These are phyloP conservation scores for Epinephelus moara DNA, from an alignment of 2,113 vertebrate species.

Conservation along the genomic window DNA sequence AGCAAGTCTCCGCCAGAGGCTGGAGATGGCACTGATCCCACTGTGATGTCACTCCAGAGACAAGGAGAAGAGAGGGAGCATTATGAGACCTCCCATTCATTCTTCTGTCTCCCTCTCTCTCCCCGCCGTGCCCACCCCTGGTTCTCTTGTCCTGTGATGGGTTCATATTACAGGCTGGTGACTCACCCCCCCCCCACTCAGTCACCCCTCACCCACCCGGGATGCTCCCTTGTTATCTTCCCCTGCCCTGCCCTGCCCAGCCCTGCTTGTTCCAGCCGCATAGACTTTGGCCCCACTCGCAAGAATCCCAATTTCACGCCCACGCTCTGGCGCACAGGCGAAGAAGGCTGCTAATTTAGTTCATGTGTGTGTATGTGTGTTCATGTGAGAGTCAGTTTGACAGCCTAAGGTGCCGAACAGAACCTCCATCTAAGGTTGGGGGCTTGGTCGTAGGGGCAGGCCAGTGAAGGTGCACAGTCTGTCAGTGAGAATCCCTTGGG, in stretches of 20 bases:
- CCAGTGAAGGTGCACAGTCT: conserved; percentile 9
- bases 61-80: conserved; percentile 67
- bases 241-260: conserved; percentile 42
- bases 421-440: conserved; percentile 16
- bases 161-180: conserved; percentile 81
- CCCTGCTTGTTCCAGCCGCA: conserved; percentile 39
- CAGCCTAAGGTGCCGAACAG: conserved; percentile 28
- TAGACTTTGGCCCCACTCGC: conserved; percentile 53
- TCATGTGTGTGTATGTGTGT: conserved; percentile 50
- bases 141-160: conserved; percentile 76
- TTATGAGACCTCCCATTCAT: conserved; percentile 83
- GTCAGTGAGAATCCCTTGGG: conserved; percentile 35
- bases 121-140: conserved; percentile 34
- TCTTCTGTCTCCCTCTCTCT: conserved; percentile 25
- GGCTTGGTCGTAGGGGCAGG: conserved; percentile 19
- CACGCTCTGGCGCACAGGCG: conserved; percentile 53
- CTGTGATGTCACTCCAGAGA: conserved; percentile 83
- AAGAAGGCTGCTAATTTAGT: conserved; percentile 68
- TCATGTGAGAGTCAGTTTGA: conserved; percentile 41
- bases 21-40: conserved; percentile 81
- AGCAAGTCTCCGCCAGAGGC: conserved; percentile 75
- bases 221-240: conserved; percentile 58
- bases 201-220: conserved; percentile 60
- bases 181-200: conserved; percentile 63
- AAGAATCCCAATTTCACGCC: conserved; percentile 81